Evolutionary conservation across 2,113 vertebrate species (phyloP).

Genomic region (Rhegmatorhina hoffmannsi): DNA sequence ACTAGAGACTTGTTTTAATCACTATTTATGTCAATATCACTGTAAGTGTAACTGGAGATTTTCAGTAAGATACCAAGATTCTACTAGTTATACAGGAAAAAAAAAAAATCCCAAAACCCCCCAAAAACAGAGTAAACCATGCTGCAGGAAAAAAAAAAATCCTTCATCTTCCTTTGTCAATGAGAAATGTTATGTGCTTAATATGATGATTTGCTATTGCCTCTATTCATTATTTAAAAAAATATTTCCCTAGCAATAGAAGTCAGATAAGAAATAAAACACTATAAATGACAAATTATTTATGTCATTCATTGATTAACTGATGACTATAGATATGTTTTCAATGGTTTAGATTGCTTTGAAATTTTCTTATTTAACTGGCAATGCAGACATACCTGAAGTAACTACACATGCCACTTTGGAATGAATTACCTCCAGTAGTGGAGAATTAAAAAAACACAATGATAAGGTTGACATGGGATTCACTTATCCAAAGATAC

Average conservation of each 20-base stretch:
- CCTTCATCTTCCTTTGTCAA: not conserved
- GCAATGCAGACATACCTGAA: not conserved
- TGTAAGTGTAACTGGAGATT: not conserved
- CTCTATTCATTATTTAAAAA: not conserved
- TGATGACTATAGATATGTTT: not conserved
- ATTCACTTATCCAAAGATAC: not conserved
- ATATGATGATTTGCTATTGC: not conserved
- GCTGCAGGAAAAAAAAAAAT: not conserved
- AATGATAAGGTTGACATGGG: not conserved
- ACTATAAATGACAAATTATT: not conserved
- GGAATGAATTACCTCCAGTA: not conserved
- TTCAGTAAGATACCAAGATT: not conserved
- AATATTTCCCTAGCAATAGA: not conserved
- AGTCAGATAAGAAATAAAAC: not conserved
- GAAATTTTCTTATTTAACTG: not conserved
- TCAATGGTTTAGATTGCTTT: not conserved
- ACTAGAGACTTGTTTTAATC: not conserved
- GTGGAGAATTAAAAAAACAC: not conserved
- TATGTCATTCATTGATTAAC: not conserved
- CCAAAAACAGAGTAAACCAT: not conserved
- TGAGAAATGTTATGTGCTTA: not conserved
- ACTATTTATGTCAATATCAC: not conserved
- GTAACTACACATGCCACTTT: not conserved
- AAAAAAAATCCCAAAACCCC: not conserved
- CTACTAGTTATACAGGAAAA: not conserved